phyloP scores from a whole-genome alignment of 2,113 vertebrate genomes.

The Hiodon tergisus region DNA sequence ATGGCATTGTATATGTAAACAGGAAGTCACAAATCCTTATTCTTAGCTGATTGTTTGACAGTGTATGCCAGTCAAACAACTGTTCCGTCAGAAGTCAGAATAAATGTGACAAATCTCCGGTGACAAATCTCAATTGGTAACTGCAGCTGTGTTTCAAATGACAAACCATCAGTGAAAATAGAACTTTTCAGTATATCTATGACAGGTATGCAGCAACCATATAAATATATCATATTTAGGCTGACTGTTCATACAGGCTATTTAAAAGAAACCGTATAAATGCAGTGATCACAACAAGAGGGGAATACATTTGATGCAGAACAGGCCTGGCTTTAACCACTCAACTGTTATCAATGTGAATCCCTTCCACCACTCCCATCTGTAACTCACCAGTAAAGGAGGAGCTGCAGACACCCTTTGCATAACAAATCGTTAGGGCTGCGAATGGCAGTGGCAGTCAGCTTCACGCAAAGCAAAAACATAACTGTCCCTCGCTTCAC shows the following conservation, averaged over 20 bases:
- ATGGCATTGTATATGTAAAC: neutral
- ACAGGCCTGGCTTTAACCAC: slow-evolving; percentile 1
- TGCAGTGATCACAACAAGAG: neutral
- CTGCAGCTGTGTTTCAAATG: neutral
- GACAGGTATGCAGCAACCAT: slow-evolving; percentile 4
- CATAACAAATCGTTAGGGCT: slow-evolving; percentile 11
- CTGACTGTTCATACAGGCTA: neutral
- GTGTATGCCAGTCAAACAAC: slow-evolving; percentile 17
- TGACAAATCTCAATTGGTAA: neutral
- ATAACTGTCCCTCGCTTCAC: neutral
- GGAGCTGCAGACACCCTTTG: slow-evolving; percentile 5
- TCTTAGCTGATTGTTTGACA: slow-evolving; percentile 10
- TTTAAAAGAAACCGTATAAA: slow-evolving; percentile 7
- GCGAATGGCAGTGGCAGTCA: neutral
- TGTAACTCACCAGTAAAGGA: slow-evolving; percentile 11
- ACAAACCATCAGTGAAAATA: slow-evolving; percentile 29
- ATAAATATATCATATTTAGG: neutral
- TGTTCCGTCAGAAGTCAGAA: slow-evolving; percentile 25
- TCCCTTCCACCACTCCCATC: slow-evolving; percentile 26
- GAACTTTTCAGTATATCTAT: slow-evolving; percentile 23
- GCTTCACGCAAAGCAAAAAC: neutral
- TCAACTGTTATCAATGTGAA: neutral
- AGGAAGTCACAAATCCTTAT: slow-evolving; percentile 22
- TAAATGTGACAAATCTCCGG: neutral
- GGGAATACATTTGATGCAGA: slow-evolving; percentile 11